Evolutionary conservation across 2,113 vertebrate species (phyloP).

Genomic region (Alectura lathami): DNA sequence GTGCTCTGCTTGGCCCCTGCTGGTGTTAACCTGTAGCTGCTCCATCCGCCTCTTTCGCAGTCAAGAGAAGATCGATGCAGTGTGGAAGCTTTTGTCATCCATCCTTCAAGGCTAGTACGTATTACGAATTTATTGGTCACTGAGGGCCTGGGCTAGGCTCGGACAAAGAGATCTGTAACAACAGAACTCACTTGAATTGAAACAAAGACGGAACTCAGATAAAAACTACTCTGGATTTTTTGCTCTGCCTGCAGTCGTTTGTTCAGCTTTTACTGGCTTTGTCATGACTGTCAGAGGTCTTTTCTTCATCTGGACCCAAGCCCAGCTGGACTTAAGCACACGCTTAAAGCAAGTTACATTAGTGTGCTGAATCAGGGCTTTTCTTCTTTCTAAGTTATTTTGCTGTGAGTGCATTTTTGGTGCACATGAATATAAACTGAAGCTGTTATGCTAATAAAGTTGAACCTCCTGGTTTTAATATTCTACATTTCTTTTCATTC

Average conservation of each 20-base stretch:
- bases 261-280: conserved; percentile 2
- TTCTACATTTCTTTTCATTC: conserved; percentile 69
- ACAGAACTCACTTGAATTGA: neutral
- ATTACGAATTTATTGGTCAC: neutral
- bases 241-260: neutral
- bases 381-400: conserved; percentile 63
- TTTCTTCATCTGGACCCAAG: conserved; percentile 37
- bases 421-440: conserved; percentile 64
- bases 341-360: conserved; percentile 37
- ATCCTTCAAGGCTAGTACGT: neutral
- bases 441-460: conserved; percentile 68
- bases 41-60: neutral
- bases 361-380: conserved; percentile 66
- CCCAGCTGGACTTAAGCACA: conserved; percentile 38
- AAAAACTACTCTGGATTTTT: neutral
- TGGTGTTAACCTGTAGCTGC: neutral
- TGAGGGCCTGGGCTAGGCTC: neutral
- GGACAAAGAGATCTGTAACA: neutral
- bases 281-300: conserved; percentile 2
- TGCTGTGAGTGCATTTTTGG: conserved; percentile 65
- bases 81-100: neutral
- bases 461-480: conserved; percentile 63
- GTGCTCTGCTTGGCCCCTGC: neutral
- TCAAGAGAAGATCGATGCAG: neutral
- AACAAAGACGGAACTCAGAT: conserved; percentile 13